These are phyloP conservation scores for Heliocidaris erythrogramma DNA, from an alignment of 35 echinoderm and acorn worm species.

Conservation along the genomic window DNA sequence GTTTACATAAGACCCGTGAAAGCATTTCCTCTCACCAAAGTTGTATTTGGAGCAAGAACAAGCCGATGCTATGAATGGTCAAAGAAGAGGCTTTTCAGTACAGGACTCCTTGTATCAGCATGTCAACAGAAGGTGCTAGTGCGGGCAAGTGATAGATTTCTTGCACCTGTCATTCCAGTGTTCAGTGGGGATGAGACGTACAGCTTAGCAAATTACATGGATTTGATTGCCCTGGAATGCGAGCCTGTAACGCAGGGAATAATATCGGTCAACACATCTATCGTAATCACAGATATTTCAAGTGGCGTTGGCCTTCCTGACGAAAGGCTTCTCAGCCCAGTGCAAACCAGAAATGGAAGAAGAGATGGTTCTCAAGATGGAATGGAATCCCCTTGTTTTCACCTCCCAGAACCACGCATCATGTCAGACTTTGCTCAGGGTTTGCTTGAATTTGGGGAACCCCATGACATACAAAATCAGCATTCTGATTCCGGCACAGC, in stretches of 20 bases:
- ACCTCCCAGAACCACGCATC: conserved; percentile 49
- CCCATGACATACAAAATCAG: background rate
- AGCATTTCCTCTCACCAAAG: conserved; percentile 92
- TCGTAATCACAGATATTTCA: conserved; percentile 83
- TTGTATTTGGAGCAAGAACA: conserved; percentile 94
- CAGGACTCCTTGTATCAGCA: conserved; percentile 86
- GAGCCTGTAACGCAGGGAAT: conserved; percentile 91
- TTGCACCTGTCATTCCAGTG: conserved; percentile 89
- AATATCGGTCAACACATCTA: conserved; percentile 90
- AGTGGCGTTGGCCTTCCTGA: background rate
- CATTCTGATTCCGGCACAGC: background rate
- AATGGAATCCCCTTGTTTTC: background rate
- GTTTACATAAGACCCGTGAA: conserved; percentile 86
- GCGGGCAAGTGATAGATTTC: conserved; percentile 71
- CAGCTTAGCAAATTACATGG: conserved; percentile 73
- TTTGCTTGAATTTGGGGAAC: background rate
- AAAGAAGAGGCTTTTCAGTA: conserved; percentile 87
- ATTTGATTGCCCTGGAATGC: conserved; percentile 88
- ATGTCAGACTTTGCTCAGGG: conserved; percentile 50
- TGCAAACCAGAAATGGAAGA: conserved; percentile 9
- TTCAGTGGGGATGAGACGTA: conserved; percentile 86
- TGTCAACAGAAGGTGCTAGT: conserved; percentile 95
- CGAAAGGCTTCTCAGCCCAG: background rate
- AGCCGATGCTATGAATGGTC: conserved; percentile 89
- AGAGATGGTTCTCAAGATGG: background rate